phyloP scores from a whole-genome alignment of 2,113 vertebrate genomes.

The Erinaceus europaeus region DNA sequence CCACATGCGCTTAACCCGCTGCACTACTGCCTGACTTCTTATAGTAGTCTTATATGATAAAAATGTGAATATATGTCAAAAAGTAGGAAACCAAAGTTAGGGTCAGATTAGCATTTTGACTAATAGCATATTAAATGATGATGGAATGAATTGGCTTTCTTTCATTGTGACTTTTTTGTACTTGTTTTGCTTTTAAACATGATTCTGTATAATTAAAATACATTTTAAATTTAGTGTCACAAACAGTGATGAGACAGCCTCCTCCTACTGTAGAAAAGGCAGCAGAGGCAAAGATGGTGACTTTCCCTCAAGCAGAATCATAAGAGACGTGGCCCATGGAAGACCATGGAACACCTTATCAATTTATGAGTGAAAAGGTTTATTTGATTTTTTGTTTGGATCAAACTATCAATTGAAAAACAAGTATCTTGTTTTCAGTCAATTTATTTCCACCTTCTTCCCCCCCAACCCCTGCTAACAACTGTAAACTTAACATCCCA shows the following conservation, averaged over 20 bases:
- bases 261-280: background rate
- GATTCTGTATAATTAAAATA: background rate
- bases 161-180: background rate
- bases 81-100: background rate
- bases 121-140: background rate
- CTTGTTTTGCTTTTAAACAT: background rate
- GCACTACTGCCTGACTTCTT: background rate
- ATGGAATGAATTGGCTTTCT: background rate
- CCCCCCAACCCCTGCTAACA: too few species aligned
- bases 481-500: background rate
- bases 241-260: background rate
- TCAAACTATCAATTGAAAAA: background rate
- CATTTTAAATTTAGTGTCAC: background rate
- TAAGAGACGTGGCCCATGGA: background rate
- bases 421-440: background rate
- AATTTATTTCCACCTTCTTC: background rate
- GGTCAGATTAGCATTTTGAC: background rate
- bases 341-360: background rate
- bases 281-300: background rate
- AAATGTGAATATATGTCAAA: too few species aligned
- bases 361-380: background rate
- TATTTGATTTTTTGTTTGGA: background rate
- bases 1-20: background rate
- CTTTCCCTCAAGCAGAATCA: background rate
- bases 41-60: background rate